Evolutionary conservation across 2,888 invertebrate genomes (phyloP), one percentile per base, ranked within the genome.

Genomic region (Lottia gigantea): DNA sequence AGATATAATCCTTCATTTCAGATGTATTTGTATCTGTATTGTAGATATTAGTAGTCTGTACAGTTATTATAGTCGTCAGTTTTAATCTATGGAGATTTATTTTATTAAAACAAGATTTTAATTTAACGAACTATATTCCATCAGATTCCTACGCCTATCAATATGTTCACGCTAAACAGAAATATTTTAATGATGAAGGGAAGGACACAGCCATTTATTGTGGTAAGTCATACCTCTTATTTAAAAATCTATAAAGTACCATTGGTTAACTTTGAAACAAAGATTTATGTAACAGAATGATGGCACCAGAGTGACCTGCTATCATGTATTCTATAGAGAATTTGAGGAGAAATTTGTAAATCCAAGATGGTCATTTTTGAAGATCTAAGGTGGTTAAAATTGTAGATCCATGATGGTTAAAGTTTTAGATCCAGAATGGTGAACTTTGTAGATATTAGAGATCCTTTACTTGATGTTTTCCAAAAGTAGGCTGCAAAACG

Each of bases 121-220:
- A 95, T 86, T 93, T 93, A 0, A 91, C 91, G 68, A 94, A 94
- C 94, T 94, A 95, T 84, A 91, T 95, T 71, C 94, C 95, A 0
- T 91, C 92, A 68, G 91, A 91, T 66, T 92, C 93, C 0, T 93
- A 94, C 84, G 91, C 93, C 31, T 80, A 79, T 65, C 66, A 77
- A 2, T 84, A 74, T 72, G 71, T 78, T 31, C 66, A 73, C 8
- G 78, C 81, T 23, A 78, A 77, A 63, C 72, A 78, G 49, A 66
- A 72, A 15, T 80, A 77, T 46, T 84, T 81, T 69, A 76, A 79
- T 14, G 74, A 76, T 25, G 70, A 77, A 49, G 81, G 83, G 15
- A 76, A 77, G 26, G 76, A 76, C 46, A 74, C 80, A 11, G 77
- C 77, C 40, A 70, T 84, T 1, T 84, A 83, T 71, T 83, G 83